Evolutionary conservation across 1,140 invertebrate species (phyloP), one percentile per base, ranked within the genome.

Genomic region (Ceratina australensis): DNA sequence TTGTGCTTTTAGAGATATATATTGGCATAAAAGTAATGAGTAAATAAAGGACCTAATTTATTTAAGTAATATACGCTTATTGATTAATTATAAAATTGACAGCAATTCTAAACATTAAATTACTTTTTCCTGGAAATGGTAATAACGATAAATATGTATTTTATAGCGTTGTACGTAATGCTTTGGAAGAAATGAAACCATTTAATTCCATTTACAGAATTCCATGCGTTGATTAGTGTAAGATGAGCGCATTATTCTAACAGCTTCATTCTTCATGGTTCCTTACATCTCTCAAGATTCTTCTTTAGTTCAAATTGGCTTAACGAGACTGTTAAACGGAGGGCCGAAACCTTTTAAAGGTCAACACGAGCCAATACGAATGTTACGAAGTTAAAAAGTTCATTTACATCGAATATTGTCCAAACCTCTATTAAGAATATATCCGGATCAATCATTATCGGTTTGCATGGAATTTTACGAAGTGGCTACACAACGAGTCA

Each of bases 271-370:
- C 49, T 42, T 47, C 28, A 22, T n/a, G 74, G 56, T 50, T 63
- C 75, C 22, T 78, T 65, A 12, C 28, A 49, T 57, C 50, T 74
- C 20, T 65, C 47, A 33, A 52, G 20, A 61, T 20, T 20, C 47
- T 76, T 69, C 20, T 69, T 61, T 61, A 16, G 66, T 8, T 16
- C 50, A 71, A 61, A 77, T 77, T 77, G 74, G 57, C 66, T 77
- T 60, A 69, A 77, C 67, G 20, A 71, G 66, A 1, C 49, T 54
- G 47, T 77, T 71, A 71, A 77, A 13, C 18, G 47, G 12, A 50
- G 54, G 42, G 42, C 20, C 20, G 7, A 77, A 77, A 61, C 57
- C 47, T 61, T 77, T 61, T 20, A 60, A 18, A 26, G 74, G 28
- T 61, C 52, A 77, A 50, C 50, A 15, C 13, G 57, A 24, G 16